A percentile compares a stretch with the other conserved stretches of the same genome.
These are phyloP conservation scores for Phataginus tricuspis DNA, from an alignment of 2,797 vertebrate species.

Conservation along the genomic window DNA sequence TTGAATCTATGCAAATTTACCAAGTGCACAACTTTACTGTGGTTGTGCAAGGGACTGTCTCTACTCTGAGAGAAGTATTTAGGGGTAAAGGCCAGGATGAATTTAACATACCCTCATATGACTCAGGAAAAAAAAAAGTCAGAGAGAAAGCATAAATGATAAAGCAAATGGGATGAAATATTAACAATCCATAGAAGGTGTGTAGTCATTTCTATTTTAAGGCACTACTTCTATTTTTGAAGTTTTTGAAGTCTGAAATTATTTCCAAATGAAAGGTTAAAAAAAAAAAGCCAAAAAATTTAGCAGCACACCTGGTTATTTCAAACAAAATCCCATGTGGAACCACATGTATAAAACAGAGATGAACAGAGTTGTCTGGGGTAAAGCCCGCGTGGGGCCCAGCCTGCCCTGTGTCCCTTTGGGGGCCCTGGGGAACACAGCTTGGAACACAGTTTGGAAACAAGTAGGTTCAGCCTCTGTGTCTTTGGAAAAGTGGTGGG, in stretches of 20 bases:
- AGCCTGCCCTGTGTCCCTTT: background rate
- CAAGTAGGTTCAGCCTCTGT: background rate
- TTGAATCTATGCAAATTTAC: accelerated
- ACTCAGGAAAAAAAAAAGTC: background rate
- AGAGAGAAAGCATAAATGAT: background rate
- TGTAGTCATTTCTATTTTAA: background rate
- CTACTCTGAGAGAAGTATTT: background rate
- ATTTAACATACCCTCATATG: background rate
- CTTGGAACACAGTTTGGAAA: background rate
- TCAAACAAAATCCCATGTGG: background rate
- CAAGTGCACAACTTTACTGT: accelerated
- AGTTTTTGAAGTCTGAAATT: background rate
- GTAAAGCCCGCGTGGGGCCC: background rate
- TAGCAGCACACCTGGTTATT: background rate
- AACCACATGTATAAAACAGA: background rate
- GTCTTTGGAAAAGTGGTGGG: background rate
- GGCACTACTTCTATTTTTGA: background rate
- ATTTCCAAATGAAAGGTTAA: background rate
- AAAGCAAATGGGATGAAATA: background rate
- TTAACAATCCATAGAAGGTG: background rate
- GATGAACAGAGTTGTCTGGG: background rate
- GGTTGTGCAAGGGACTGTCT: background rate
- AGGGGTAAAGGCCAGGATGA: background rate
- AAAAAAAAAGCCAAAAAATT: background rate
- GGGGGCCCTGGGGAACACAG: background rate